phyloP scores from a whole-genome alignment of 1,140 invertebrate genomes.

The Eumeta japonica region DNA sequence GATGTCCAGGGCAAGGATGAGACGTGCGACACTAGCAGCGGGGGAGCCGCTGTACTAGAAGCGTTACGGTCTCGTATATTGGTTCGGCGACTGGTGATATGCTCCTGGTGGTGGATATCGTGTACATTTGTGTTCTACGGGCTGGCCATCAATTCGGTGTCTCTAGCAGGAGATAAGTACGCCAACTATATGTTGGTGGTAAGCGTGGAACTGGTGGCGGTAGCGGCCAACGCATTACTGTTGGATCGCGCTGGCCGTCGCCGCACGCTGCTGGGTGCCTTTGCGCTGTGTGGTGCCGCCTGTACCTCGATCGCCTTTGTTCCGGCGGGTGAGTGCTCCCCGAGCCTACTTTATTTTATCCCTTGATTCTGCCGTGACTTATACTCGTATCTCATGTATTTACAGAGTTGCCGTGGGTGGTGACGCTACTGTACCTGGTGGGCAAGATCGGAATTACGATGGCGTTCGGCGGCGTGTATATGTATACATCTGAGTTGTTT shows the following conservation, averaged over 20 bases:
- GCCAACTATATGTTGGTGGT: constrained; percentile 71
- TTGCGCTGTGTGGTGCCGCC: constrained; percentile 60
- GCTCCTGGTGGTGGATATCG: constrained; percentile 67
- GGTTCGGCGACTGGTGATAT: constrained; percentile 36
- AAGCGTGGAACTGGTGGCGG: constrained; percentile 70
- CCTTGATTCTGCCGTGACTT: background rate
- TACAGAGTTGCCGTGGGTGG: constrained; percentile 41
- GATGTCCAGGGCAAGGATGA: too few species aligned
- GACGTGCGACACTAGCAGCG: background rate
- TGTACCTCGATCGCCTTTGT: constrained; percentile 44
- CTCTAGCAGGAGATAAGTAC: constrained; percentile 71
- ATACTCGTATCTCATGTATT: constrained; percentile 5
- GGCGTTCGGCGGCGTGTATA: constrained; percentile 65
- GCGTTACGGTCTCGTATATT: constrained; percentile 39
- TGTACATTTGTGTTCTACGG: constrained; percentile 81
- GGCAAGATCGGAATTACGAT: constrained; percentile 69
- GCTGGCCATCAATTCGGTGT: constrained; percentile 73
- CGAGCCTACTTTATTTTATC: background rate
- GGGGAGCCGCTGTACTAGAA: background rate
- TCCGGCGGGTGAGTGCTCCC: constrained; percentile 31
- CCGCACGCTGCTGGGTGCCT: constrained; percentile 59
- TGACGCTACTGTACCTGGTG: constrained; percentile 61
- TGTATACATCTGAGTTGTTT: constrained; percentile 73
- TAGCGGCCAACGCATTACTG: constrained; percentile 63
- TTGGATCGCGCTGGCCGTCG: constrained; percentile 67